These are phyloP conservation scores for Psilopsiagon aurifrons DNA, from an alignment of 2,113 vertebrate genomes.

Conservation along the genomic window DNA sequence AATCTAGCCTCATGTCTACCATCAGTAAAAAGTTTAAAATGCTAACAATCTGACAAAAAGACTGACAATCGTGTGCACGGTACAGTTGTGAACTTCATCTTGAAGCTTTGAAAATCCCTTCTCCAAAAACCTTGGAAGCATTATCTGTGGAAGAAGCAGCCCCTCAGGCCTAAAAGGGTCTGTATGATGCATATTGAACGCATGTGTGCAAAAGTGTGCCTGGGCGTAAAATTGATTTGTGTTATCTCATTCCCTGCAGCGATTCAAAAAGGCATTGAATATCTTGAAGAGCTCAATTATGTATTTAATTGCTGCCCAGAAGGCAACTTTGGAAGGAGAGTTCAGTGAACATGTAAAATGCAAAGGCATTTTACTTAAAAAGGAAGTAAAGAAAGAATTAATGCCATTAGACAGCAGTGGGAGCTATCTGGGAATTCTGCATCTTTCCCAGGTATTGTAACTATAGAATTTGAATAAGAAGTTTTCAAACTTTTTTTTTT, in stretches of 20 bases:
- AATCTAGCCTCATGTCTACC: not conserved
- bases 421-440: not conserved
- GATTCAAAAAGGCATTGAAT: not conserved
- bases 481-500: not conserved
- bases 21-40: not conserved
- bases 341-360: not conserved
- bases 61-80: not conserved
- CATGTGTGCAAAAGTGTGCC: not conserved
- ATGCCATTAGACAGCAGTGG: not conserved
- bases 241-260: not conserved
- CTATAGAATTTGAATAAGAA: not conserved
- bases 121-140: not conserved
- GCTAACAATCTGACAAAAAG: no score
- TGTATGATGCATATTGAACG: not conserved
- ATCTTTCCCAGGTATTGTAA: not conserved
- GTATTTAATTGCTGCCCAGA: constrained; percentile 15
- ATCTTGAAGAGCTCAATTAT: constrained; percentile 9
- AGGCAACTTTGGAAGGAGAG: not conserved
- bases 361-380: not conserved
- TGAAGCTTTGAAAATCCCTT: not conserved
- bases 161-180: not conserved
- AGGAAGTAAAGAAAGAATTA: not conserved
- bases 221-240: not conserved
- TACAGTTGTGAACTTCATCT: not conserved
- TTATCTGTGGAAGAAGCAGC: not conserved